phyloP scores from a whole-genome alignment of 2,888 invertebrate species.

The Thyatira batis region DNA sequence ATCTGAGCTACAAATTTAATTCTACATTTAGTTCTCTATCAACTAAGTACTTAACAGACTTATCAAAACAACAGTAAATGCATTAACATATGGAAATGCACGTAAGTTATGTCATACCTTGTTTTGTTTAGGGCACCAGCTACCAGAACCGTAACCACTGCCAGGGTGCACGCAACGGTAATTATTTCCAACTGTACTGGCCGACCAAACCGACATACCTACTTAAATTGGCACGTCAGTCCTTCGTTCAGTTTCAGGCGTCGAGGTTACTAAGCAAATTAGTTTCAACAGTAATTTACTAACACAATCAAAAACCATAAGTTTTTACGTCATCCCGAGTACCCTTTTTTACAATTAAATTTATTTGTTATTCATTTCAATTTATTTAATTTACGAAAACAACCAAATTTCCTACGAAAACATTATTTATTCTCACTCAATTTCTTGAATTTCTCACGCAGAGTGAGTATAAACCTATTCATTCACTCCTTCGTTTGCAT shows the following conservation, averaged over 20 bases:
- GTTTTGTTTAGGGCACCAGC: slow-evolving; percentile 74
- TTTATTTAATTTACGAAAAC: too few relatives aligned
- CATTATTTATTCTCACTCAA: too few relatives aligned
- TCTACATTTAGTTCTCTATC: too few relatives aligned
- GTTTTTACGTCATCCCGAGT: not conserved
- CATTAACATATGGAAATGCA: slow-evolving; percentile 16
- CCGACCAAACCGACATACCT: slow-evolving; percentile 89
- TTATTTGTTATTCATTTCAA: not conserved
- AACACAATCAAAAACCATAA: not conserved
- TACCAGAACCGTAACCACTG: slow-evolving; percentile 71
- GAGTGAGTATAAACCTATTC: too few relatives aligned
- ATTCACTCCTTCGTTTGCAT: too few relatives aligned
- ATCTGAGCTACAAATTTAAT: not conserved
- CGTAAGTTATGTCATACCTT: slow-evolving; percentile 65
- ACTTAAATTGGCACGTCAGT: slow-evolving; percentile 71
- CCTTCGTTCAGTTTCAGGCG: slow-evolving; percentile 60
- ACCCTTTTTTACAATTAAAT: not conserved
- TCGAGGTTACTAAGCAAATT: slow-evolving; percentile 60
- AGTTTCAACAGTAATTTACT: not conserved
- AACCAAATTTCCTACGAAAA: too few relatives aligned
- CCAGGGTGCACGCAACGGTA: slow-evolving; percentile 67
- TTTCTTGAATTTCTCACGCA: too few relatives aligned
- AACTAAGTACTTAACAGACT: not conserved
- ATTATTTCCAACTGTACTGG: slow-evolving; percentile 83
- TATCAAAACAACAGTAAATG: not conserved